These are phyloP conservation scores for Cyprinodon brontotheroides DNA, from an alignment of 2,113 vertebrate genomes.

Conservation along the genomic window DNA sequence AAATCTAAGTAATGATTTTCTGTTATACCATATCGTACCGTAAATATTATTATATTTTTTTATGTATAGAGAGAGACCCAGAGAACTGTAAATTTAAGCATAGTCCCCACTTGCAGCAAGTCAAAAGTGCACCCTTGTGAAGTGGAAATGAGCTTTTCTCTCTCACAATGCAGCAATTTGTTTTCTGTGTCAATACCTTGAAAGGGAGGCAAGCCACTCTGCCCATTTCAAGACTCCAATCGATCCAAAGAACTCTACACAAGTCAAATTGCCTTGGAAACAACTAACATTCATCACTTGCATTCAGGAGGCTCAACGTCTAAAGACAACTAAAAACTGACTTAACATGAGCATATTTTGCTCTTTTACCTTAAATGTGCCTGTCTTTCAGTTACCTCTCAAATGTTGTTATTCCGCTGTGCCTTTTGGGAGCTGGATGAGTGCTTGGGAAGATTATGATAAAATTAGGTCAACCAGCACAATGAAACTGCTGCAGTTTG, in stretches of 20 bases:
- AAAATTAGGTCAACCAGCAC: constrained; percentile 50
- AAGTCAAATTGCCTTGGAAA: constrained; percentile 49
- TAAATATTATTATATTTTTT: neutral
- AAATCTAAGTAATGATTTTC: neutral
- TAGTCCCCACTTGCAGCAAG: neutral
- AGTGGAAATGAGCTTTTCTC: constrained; percentile 24
- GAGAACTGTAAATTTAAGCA: constrained; percentile 2
- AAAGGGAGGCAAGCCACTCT: constrained; percentile 9
- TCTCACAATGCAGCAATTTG: constrained; percentile 31
- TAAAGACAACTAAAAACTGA: constrained; percentile 13
- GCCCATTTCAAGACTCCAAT: constrained; percentile 23
- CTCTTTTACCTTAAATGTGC: neutral
- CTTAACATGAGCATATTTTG: constrained; percentile 5
- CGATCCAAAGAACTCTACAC: constrained; percentile 22
- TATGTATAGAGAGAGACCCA: neutral
- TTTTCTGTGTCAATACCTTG: constrained; percentile 38
- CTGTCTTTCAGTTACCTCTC: constrained; percentile 30
- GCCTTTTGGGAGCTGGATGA: constrained; percentile 28
- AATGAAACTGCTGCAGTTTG: constrained; percentile 28
- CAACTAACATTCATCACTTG: constrained; percentile 23
- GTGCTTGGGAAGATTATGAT: constrained; percentile 32
- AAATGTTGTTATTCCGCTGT: constrained; percentile 9
- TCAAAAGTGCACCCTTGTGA: constrained; percentile 1
- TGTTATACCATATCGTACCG: neutral
- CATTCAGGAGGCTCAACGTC: constrained; percentile 1